Evolutionary conservation across 1,140 invertebrate species (phyloP).

Genomic region (Daktulosphaira vitifoliae): DNA sequence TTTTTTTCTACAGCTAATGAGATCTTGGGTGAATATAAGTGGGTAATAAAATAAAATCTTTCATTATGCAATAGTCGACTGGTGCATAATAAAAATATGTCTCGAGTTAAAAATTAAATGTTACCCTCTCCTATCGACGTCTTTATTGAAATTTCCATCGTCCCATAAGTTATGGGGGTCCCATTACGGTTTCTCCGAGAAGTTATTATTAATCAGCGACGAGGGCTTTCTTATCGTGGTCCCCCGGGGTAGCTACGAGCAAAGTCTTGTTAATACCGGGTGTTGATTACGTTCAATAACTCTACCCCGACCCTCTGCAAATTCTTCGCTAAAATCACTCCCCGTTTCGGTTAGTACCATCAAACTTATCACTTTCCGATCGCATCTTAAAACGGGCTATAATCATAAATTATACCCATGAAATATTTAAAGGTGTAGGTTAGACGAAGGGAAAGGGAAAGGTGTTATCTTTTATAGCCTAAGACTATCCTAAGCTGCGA

Average conservation of each 20-base stretch:
- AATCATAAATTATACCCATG: constrained; percentile 16
- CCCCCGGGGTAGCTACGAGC: constrained; percentile 15
- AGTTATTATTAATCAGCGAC: constrained; percentile 31
- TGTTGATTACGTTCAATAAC: constrained; percentile 33
- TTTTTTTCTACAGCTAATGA: too few species aligned
- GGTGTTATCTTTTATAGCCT: constrained; percentile 18
- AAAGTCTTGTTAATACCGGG: constrained; percentile 30
- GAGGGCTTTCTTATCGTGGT: constrained; percentile 30
- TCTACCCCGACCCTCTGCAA: background rate
- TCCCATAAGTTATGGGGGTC: constrained; percentile 10
- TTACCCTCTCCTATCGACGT: constrained; percentile 4
- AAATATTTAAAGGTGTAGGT: constrained; percentile 11
- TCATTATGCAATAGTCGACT: too few species aligned
- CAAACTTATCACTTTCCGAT: constrained; percentile 30
- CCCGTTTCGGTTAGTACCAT: background rate
- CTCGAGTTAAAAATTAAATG: too few species aligned
- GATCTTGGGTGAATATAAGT: too few species aligned
- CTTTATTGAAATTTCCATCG: constrained; percentile 30
- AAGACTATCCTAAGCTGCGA: background rate
- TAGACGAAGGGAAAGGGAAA: background rate
- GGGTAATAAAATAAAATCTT: too few species aligned
- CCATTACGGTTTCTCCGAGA: background rate
- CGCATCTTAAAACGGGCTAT: constrained; percentile 18
- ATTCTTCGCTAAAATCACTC: background rate
- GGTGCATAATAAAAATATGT: too few species aligned